A percentile compares a stretch with the other conserved stretches of the same genome.
phyloP scores from a whole-genome alignment of 64 coral and sea anemone species.

The Actinia equina region DNA sequence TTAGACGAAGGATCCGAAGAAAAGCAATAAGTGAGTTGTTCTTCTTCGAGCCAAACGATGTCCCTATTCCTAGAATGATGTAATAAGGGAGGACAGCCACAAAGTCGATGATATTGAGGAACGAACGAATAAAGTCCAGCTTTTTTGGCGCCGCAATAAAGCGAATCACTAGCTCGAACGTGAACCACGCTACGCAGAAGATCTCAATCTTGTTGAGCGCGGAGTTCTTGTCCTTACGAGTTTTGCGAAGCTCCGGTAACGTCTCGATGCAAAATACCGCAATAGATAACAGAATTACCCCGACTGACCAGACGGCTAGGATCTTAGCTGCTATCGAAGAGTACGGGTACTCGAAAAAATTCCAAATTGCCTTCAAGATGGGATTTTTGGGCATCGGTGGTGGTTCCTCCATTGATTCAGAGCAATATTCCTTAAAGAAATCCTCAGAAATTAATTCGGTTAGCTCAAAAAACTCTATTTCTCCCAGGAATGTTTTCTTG shows the following conservation, averaged over 20 bases:
- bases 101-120: conserved; percentile 61
- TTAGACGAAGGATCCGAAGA: conserved; percentile 68
- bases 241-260: conserved; percentile 49
- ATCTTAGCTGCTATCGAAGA: conserved; percentile 58
- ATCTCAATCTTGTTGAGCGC: conserved; percentile 50
- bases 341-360: conserved; percentile 64
- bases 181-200: conserved; percentile 63
- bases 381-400: conserved; percentile 52
- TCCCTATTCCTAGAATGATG: conserved; percentile 44
- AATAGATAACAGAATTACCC: conserved; percentile 80
- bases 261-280: conserved; percentile 88
- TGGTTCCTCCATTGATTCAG: conserved; percentile 12
- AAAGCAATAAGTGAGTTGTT: conserved; percentile 61
- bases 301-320: conserved; percentile 75
- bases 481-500: conserved; percentile 41
- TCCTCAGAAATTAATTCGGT: conserved; percentile 36
- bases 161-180: conserved; percentile 46
- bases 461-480: conserved; percentile 64
- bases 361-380: conserved; percentile 71
- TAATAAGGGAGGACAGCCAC: conserved; percentile 57
- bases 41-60: background rate
- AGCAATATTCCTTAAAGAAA: conserved; percentile 34
- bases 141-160: conserved; percentile 54
- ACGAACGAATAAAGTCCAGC: conserved; percentile 34
- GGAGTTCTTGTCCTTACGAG: conserved; percentile 33